These are phyloP conservation scores for Drosophila ezoana DNA, from an alignment of 2,888 invertebrate genomes.

Conservation along the genomic window DNA sequence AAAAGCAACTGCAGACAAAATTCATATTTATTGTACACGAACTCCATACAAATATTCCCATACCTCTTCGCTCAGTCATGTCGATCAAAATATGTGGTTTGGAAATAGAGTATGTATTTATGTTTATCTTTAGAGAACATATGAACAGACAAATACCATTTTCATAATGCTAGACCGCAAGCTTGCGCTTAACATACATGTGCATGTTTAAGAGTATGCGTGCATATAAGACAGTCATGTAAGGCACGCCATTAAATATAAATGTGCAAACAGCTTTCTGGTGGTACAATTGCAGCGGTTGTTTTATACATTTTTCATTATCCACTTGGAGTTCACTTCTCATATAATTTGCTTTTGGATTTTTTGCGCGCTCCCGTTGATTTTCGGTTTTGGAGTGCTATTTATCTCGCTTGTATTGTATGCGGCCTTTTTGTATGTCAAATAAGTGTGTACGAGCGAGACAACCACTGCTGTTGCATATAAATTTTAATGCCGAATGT, in stretches of 20 bases:
- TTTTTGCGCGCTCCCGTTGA: constrained; percentile 61
- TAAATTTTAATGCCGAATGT: constrained; percentile 74
- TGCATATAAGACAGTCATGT: not conserved
- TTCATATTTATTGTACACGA: constrained; percentile 15
- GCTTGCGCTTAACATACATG: not conserved
- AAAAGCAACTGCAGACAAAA: constrained; percentile 1
- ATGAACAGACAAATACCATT: constrained; percentile 4
- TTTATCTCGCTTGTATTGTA: constrained; percentile 60
- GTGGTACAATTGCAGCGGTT: constrained; percentile 1
- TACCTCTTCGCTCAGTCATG: constrained; percentile 6
- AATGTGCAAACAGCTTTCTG: constrained; percentile 4
- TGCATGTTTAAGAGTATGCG: not conserved
- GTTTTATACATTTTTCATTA: constrained; percentile 34
- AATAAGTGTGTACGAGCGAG: constrained; percentile 46
- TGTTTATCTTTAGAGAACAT: constrained; percentile 34
- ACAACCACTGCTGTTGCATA: constrained; percentile 64
- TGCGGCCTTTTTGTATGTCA: constrained; percentile 65
- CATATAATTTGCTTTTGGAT: constrained; percentile 49
- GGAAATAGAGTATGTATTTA: constrained; percentile 19
- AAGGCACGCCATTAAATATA: not conserved
- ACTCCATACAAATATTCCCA: constrained; percentile 29
- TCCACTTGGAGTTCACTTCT: constrained; percentile 51
- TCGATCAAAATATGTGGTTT: constrained; percentile 14
- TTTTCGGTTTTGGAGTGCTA: constrained; percentile 45
- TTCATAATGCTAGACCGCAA: constrained; percentile 3